Base-by-base conservation (phyloP, 1,140 invertebrate species). In the Oncopeltus fasciatus region DNA sequence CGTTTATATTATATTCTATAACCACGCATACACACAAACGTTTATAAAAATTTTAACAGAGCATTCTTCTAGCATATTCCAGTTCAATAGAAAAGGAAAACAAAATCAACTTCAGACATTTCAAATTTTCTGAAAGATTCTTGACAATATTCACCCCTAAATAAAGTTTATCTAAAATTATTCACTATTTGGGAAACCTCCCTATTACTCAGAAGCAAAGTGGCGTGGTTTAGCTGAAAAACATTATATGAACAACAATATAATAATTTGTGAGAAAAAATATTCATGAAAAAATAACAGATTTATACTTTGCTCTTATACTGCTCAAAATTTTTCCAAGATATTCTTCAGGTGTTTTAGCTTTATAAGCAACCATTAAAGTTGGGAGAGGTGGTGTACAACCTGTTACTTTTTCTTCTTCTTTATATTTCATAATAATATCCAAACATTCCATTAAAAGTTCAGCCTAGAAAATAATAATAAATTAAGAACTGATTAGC, bases 361-460 rank as follows among this genome's bases (percentile, higher is more conserved):
- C 86, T 69, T 84, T 81, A 69, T 86, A 86, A 0, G 87, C 87
- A 47, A 81, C 75, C 83, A 97, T 88, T 27, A 95, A 70, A 58
- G 89, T 77, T 57, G 85, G 85, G 38, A 81, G 72, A 14, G 75
- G 69, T 27, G 79, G 76, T 28, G 70, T 65, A 14, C 71, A 68
- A 43, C 71, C 59, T 11, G 67, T 46, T 65, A 71, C 67, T 47
- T 67, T 67, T 61, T 70, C 67, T 53, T 71, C 69, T 62, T 79
- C 76, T 0, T 69, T 68, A 67, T 83, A 89, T 68, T 84, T 80
- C 69, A 82, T 78, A n/a, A 83, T 86, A 29, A 92, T 74, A 58
- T 90, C 84, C 38, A 96, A 72, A 70, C 91, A 92, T 75, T 95
- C 93, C 63, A 95, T 76, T 53, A 98, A 81, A 43, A 84, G 81